phyloP scores from a whole-genome alignment of 2,113 vertebrate genomes.

The Leucopternis melanops region DNA sequence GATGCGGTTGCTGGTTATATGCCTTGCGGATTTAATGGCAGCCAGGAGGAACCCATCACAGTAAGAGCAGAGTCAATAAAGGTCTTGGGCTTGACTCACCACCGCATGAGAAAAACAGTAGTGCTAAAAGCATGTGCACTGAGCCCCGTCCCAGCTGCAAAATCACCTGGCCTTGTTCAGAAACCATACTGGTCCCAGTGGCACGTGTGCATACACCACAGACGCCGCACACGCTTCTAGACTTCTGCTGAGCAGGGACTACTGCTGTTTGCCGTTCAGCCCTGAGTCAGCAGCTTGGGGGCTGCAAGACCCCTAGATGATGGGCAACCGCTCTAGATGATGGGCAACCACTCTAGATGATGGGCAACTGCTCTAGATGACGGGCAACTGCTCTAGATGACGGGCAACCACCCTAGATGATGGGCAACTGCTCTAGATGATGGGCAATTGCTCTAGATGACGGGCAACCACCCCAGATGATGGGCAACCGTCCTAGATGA shows the following conservation, averaged over 20 bases:
- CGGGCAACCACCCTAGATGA: not conserved
- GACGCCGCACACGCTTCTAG: fast-evolving
- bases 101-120: not conserved
- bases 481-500: not conserved
- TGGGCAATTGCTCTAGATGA: not conserved
- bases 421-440: not conserved
- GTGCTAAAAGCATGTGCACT: not conserved
- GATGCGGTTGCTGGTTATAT: fast-evolving
- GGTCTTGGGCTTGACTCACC: not conserved
- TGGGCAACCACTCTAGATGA: no score
- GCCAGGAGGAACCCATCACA: not conserved
- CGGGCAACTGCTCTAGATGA: not conserved
- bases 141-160: not conserved
- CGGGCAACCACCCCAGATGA: fast-evolving
- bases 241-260: not conserved
- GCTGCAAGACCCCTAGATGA: not conserved
- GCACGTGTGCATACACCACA: fast-evolving
- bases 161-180: not conserved
- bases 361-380: not conserved
- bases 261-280: not conserved
- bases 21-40: not conserved
- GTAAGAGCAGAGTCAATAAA: not conserved
- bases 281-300: not conserved
- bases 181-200: not conserved
- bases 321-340: not conserved